Evolutionary conservation across 2,888 invertebrate species (phyloP).

Genomic region (Ophion slaviceki): DNA sequence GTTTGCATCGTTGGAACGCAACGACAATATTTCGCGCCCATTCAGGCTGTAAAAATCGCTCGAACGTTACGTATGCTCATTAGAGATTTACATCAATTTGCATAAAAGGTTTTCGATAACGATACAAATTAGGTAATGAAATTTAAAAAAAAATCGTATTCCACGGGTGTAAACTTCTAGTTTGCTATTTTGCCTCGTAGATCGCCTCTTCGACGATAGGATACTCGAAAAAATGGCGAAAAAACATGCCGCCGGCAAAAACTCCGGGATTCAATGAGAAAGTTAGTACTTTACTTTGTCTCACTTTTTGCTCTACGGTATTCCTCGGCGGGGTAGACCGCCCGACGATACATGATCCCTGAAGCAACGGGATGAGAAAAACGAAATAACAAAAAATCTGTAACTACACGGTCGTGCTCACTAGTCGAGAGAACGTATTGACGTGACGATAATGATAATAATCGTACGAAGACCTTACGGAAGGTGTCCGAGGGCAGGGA

Average conservation of each 20-base stretch:
- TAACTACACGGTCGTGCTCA: slow-evolving; percentile 36
- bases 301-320: slow-evolving; percentile 20
- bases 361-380: slow-evolving; percentile 26
- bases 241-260: not conserved
- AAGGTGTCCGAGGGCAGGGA: slow-evolving; percentile 29
- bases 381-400: slow-evolving; percentile 20
- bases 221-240: not conserved
- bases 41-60: not conserved
- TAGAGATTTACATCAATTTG: not conserved
- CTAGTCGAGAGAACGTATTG: slow-evolving; percentile 32
- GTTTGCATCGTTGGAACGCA: not conserved
- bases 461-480: slow-evolving; percentile 37
- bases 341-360: slow-evolving; percentile 33
- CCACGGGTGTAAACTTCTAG: not conserved
- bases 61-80: not conserved
- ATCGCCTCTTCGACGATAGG: slow-evolving; percentile 21
- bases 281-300: slow-evolving; percentile 42
- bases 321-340: slow-evolving; percentile 26
- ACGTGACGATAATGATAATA: slow-evolving; percentile 30
- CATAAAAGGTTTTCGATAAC: not conserved
- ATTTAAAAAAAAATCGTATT: not conserved
- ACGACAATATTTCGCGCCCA: not conserved
- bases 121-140: not conserved
- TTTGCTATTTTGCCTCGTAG: not conserved
- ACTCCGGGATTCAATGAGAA: slow-evolving; percentile 22